Evolutionary conservation across 2,797 vertebrate species (phyloP), one percentile per base, ranked within the genome.

Genomic region (Silurus aristotelis): DNA sequence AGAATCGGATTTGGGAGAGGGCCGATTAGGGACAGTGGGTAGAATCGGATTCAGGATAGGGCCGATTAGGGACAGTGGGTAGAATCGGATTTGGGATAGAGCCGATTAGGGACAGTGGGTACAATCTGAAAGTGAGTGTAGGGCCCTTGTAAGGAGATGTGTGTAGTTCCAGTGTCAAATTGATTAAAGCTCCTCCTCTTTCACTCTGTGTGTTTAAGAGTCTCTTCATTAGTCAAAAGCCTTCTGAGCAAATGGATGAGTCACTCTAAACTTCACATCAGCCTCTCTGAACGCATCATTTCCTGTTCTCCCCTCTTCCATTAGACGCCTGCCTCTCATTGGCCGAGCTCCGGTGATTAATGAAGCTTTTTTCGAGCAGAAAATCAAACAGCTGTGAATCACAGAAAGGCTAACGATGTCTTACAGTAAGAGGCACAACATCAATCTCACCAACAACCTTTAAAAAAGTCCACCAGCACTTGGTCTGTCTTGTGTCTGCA

Each of bases 181-280:
- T 79, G 58, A 63, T 46, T 31, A 31, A 61, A 43, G 38, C 58
- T 4, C 27, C 31, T 1, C 31, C 27, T 72, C 38, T 87, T 64
- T 10, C 31, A 31, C 25, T 31, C 52, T 58, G 17, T 17, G 63
- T 20, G 81, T 60, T 63, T 72, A 86, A 70, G n/a, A 75, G 75
- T 87, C 83, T 80, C 68, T 87, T 84, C 72, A 89, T 89, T 85
- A 85, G 83, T 43, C 25, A 63, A 73, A 80, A 85, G 81, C 52
- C 80, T 61, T 52, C 70, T 31, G 61, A 64, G 48, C 19, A 75
- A 75, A 88, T 85, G 60, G 56, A 27, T 83, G 60, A 64, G 38
- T 48, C 68, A 82, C 82, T 83, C 67, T 84, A 73, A 80, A 70
- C 61, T 87, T 75, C 31, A 80, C 81, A 80, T 77, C 10, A 80